These are phyloP conservation scores for Brachionus asplanchnoidis DNA, from an alignment of 1,140 invertebrate genomes.

Conservation along the genomic window DNA sequence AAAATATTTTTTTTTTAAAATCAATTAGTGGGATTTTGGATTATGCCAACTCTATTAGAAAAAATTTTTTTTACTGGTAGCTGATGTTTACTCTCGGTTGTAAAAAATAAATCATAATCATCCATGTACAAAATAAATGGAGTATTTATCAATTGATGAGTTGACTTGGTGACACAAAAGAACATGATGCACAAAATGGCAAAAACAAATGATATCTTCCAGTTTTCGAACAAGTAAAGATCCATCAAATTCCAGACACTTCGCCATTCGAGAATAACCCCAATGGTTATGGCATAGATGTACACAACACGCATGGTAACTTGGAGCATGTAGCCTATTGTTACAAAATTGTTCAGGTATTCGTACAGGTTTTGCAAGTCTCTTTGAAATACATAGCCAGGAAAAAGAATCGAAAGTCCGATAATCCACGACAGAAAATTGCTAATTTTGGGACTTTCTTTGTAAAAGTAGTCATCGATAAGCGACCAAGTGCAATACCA, in stretches of 20 bases:
- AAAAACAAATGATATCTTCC: slow-evolving; percentile 1
- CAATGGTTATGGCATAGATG: slow-evolving; percentile 14
- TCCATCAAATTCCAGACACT: slow-evolving; percentile 22
- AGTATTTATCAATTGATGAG: slow-evolving; percentile 9
- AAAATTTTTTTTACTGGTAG: not conserved
- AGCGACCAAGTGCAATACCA: slow-evolving; percentile 36
- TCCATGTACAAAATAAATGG: slow-evolving; percentile 35
- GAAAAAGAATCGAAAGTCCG: slow-evolving; percentile 6
- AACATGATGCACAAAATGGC: slow-evolving; percentile 18
- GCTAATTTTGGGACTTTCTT: not conserved
- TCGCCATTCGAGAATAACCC: slow-evolving; percentile 21
- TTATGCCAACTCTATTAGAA: not conserved
- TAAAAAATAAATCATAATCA: slow-evolving; percentile 30
- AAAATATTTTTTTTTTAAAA: not conserved
- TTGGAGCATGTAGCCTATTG: not conserved
- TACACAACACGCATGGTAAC: slow-evolving; percentile 20
- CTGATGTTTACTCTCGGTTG: slow-evolving; percentile 24
- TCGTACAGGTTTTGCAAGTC: slow-evolving; percentile 23
- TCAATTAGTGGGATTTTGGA: not conserved
- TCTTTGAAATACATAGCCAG: slow-evolving; percentile 28
- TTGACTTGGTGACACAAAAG: slow-evolving; percentile 16
- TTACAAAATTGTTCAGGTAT: not conserved
- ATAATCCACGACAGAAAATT: slow-evolving; percentile 22
- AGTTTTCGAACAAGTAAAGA: not conserved
- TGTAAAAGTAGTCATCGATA: slow-evolving; percentile 25